These are phyloP conservation scores for Rhogogaster chlorosoma DNA, from an alignment of 2,888 invertebrate genomes.

Conservation along the genomic window DNA sequence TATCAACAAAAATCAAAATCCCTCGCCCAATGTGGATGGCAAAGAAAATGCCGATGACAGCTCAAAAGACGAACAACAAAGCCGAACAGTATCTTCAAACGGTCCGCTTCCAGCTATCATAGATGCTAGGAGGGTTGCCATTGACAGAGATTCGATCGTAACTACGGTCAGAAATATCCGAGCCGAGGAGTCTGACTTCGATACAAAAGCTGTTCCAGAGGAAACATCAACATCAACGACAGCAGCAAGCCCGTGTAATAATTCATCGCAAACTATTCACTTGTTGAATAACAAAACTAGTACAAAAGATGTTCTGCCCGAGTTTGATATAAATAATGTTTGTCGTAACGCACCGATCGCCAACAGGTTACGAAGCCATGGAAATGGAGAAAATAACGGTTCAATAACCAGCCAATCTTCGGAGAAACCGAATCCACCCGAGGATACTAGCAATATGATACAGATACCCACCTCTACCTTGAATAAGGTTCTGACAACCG, in stretches of 20 bases:
- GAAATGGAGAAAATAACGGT: conserved; percentile 48
- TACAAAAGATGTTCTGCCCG: conserved; percentile 1
- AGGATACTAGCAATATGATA: conserved; percentile 66
- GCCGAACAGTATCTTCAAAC: background rate
- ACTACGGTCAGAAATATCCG: background rate
- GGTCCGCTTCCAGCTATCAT: background rate
- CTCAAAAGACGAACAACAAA: background rate
- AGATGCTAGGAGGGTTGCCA: background rate
- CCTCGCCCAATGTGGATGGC: conserved; percentile 58
- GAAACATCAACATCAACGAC: background rate
- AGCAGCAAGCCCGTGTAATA: background rate
- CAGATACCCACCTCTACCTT: conserved; percentile 74
- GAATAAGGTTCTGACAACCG: conserved; percentile 73
- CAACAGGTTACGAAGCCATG: conserved; percentile 69
- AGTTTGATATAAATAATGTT: conserved; percentile 8
- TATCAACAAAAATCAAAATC: conserved; percentile 72
- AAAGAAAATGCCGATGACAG: conserved; percentile 17
- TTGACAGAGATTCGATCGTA: background rate
- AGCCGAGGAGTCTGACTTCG: background rate
- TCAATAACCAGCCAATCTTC: background rate
- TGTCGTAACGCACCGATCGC: conserved; percentile 65
- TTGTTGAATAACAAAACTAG: background rate
- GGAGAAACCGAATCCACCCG: conserved; percentile 21
- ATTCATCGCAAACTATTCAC: background rate
- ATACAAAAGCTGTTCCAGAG: background rate